Conservation (phyloP, 2,797 vertebrate genomes). For the Limnodromus scolopaceus region DNA sequence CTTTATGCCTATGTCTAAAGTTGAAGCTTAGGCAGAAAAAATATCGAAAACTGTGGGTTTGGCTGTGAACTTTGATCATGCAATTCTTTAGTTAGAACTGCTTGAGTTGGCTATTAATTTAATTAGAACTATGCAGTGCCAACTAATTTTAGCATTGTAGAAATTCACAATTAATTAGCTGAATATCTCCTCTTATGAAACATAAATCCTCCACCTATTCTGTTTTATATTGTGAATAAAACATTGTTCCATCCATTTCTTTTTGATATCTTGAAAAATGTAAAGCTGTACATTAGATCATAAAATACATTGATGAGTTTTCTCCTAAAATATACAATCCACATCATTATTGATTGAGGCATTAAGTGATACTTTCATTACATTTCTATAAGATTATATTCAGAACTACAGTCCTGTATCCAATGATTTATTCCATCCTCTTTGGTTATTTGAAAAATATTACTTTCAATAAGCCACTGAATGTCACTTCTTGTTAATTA, state of each 20-base stretch:
- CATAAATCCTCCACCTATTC: neutral
- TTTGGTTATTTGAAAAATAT: conserved; percentile 4
- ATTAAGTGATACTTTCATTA: conserved; percentile 6
- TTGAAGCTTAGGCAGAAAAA: neutral
- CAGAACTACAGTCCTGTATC: neutral
- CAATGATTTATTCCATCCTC: neutral
- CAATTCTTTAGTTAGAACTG: neutral
- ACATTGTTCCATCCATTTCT: neutral
- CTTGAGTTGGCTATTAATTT: neutral
- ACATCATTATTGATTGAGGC: neutral
- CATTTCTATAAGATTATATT: neutral
- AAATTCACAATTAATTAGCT: conserved; percentile 25
- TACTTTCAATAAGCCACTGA: neutral
- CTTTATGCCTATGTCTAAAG: neutral
- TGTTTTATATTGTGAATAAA: conserved; percentile 17
- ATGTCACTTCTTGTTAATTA: neutral
- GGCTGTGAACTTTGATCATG: neutral
- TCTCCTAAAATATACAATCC: neutral
- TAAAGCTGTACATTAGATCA: neutral
- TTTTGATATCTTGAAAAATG: neutral
- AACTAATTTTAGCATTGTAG: conserved; percentile 23
- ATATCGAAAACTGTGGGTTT: neutral
- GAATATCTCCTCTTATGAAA: conserved; percentile 7
- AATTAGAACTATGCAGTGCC: neutral
- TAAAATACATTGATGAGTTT: neutral